Percentiles rank a stretch among this genome's conserved stretches.
These are phyloP conservation scores for Betta splendens DNA, from an alignment of 2,797 vertebrate species.

Conservation along the genomic window DNA sequence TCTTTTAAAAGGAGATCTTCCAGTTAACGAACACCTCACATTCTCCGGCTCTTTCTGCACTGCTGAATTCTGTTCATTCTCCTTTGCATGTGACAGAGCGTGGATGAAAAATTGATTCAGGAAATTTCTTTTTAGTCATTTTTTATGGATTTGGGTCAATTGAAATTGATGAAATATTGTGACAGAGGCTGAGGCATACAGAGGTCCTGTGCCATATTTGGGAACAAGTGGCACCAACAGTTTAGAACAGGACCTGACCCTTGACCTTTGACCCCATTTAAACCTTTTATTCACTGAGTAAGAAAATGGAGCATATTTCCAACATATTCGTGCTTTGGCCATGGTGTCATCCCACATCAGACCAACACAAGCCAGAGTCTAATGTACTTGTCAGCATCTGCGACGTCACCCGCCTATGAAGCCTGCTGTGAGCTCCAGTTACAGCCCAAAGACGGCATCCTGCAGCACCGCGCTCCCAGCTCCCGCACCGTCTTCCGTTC, in stretches of 20 bases:
- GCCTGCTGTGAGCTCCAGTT: conserved; percentile 53
- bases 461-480: conserved; percentile 19
- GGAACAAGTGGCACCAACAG: neutral
- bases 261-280: neutral
- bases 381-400: conserved; percentile 55
- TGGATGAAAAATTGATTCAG: conserved; percentile 48
- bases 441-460: conserved; percentile 43
- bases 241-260: neutral
- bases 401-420: conserved; percentile 51
- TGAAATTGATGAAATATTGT: conserved; percentile 63
- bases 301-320: neutral
- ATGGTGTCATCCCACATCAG: conserved; percentile 27
- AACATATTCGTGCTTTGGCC: conserved; percentile 16
- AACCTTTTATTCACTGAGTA: neutral
- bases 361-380: conserved; percentile 44
- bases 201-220: neutral
- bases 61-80: conserved; percentile 27
- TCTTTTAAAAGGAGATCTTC: conserved; percentile 75
- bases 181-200: conserved; percentile 19
- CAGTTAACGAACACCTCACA: conserved; percentile 74
- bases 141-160: conserved; percentile 65
- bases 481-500: conserved; percentile 14
- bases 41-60: conserved; percentile 45
- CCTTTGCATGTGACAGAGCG: conserved; percentile 51
- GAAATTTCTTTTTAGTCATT: conserved; percentile 48